Evolutionary conservation across 2,113 vertebrate genomes (phyloP), one percentile per base, ranked within the genome.

Genomic region (Triplophysa siluroides): DNA sequence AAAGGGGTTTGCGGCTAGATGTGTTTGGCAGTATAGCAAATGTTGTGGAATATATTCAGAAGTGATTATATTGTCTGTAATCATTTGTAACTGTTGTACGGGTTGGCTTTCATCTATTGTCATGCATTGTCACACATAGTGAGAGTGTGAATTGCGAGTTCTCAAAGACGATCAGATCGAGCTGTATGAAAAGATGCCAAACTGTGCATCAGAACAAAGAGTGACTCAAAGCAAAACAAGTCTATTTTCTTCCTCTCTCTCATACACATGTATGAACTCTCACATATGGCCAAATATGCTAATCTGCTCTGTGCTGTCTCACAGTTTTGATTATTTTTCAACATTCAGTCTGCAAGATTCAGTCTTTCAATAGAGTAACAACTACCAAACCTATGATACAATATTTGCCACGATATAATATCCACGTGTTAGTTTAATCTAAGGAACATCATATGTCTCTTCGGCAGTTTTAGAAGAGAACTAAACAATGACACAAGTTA

Each of bases 131-230:
- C 64, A 43, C 18, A 62, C 58, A 19, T 73, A 43, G 56, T 78
- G 76, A 18, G 74, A 19, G 60, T 29, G 54, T 78, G 70, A 21
- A 79, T 74, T 45, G 78, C 41, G 60, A 50, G 41, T 76, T 76
- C 14, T 41, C 38, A 12, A 21, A 62, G 72, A 75, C 16, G 38
- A 75, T 78, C 21, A 78, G 52, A 67, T 78, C 58, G 23, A 83
- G 60, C 47, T 16, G 9, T 58, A 21, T 38, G 47, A 79, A 69
- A 75, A 45, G 54, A 73, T 73, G 81, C 81, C 77, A 83, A 75
- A 63, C 63, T 75, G 66, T 69, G 62, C 67, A 56, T 47, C 63
- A 56, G 69, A 81, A 84, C 75, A 84, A 81, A 73, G 41, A 23
- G 50, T 63, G 54, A 78, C 47, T 52, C 67, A 70, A 29, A 64